phyloP scores from a whole-genome alignment of 1,140 invertebrate species.

The Drosophila murphyi region DNA sequence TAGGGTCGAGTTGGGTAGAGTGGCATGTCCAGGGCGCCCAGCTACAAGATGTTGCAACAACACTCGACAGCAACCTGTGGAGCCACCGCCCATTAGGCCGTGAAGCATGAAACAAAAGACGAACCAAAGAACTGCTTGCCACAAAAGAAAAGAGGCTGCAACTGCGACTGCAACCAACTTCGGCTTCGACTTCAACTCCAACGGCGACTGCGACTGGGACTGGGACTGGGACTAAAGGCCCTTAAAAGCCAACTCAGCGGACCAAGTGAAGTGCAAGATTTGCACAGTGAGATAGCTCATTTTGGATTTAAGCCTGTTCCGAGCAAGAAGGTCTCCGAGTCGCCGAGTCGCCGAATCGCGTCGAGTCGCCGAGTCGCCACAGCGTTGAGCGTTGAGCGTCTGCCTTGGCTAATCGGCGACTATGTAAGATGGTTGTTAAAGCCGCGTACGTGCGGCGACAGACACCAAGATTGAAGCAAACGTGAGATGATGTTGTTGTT shows the following conservation, averaged over 20 bases:
- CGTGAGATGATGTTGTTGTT: constrained; percentile 44
- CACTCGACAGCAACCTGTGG: constrained; percentile 78
- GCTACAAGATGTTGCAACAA: constrained; percentile 77
- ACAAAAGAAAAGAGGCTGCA: too few relatives aligned
- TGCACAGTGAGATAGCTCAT: constrained; percentile 79
- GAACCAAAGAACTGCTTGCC: constrained; percentile 10
- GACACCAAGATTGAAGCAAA: constrained; percentile 57
- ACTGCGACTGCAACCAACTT: constrained; percentile 55
- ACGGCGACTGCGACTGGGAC: not conserved
- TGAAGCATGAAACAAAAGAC: constrained; percentile 77
- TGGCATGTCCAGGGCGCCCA: constrained; percentile 54
- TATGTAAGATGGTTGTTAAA: constrained; percentile 80
- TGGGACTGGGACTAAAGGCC: constrained; percentile 41
- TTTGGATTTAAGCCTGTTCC: constrained; percentile 61
- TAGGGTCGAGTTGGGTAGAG: not conserved
- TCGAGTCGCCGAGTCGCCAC: constrained; percentile 3
- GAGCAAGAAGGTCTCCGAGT: constrained; percentile 14
- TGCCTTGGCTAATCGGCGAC: constrained; percentile 81
- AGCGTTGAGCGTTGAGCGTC: constrained; percentile 23
- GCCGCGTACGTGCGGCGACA: constrained; percentile 77
- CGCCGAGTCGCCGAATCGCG: constrained; percentile 1
- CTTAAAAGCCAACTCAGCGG: constrained; percentile 57
- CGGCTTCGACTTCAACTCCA: not conserved
- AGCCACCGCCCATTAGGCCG: constrained; percentile 77
- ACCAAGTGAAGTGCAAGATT: constrained; percentile 65